A percentile compares a stretch with the other conserved stretches of the same genome.
Evolutionary conservation across 37 sponge, comb jelly and placozoan species (phyloP).

Genomic region (Amphimedon queenslandica): DNA sequence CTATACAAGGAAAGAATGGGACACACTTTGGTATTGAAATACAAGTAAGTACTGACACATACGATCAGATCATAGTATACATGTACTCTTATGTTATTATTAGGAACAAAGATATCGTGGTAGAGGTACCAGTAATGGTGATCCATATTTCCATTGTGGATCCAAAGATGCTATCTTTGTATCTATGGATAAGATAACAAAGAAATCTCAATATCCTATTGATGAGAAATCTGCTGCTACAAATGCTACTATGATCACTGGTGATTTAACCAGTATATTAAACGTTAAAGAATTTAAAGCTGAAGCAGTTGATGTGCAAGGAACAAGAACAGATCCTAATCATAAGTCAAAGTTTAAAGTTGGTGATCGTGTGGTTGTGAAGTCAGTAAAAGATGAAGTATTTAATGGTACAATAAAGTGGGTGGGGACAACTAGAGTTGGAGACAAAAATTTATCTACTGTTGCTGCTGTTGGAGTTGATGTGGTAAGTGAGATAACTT

Average conservation of each 20-base stretch:
- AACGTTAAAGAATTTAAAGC: too few species aligned
- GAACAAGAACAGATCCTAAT: not conserved
- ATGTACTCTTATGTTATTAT: not conserved
- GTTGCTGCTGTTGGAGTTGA: not conserved
- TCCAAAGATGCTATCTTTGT: slow-evolving; percentile 55
- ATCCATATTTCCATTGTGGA: slow-evolving; percentile 40
- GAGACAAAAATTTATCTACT: not conserved
- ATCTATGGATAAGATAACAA: slow-evolving; percentile 29
- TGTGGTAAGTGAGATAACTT: not conserved
- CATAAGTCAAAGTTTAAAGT: not conserved
- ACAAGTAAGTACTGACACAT: too few species aligned
- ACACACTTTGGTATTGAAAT: slow-evolving; percentile 68
- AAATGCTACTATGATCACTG: too few species aligned
- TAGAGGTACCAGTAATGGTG: slow-evolving; percentile 36
- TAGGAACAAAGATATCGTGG: slow-evolving; percentile 30
- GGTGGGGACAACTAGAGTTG: slow-evolving; percentile 13
- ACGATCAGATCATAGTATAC: too few species aligned
- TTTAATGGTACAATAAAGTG: slow-evolving; percentile 42
- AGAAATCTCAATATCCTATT: too few species aligned
- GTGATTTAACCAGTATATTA: too few species aligned
- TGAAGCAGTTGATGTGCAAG: too few species aligned
- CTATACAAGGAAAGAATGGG: slow-evolving; percentile 13
- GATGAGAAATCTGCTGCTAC: too few species aligned
- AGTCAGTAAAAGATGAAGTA: slow-evolving; percentile 1
- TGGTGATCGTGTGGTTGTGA: slow-evolving; percentile 23